Evolutionary conservation across 2,113 vertebrate genomes (phyloP), one percentile per base, ranked within the genome.

Genomic region (Phalacrocorax aristotelis): DNA sequence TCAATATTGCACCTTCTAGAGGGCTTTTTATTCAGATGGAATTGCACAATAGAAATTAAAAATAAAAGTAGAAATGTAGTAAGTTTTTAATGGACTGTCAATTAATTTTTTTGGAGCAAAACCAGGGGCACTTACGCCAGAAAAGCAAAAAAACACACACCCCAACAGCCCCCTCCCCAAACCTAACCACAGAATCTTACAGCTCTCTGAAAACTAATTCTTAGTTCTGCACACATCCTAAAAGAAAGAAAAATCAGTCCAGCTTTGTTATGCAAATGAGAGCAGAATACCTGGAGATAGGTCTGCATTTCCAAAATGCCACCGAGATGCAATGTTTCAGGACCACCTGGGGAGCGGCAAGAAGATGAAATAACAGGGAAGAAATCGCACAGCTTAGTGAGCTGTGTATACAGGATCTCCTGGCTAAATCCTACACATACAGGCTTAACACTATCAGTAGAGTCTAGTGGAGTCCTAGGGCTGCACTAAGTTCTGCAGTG

Each of bases 21-120:
- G 34, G 11, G 6, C 30, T 86, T 94, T 93, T 86, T 51, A 89
- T 85, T 95, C 66, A 74, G 30, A 88, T 51, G 20, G 62, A 85
- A 87, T 64, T 61, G 44, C 44, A 84, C 19, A 71, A 87, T 34
- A 40, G 69, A 75, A 78, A 93, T 93, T 34, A 42, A 90, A 95
- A 90, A 83, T 54, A 85, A 42, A 94, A 95, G 60, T 71, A 49
- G n/a, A 94, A 96, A 87, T 32, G n/a, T 25, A 90, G n/a, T 77
- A 79, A 95, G 87, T 91, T 95, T 93, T 68, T 80, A 96, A 91
- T 42, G 90, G 79, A 85, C 48, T 90, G 91, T 88, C 87, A 90
- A 96, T 94, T 97, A 89, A 26, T 38, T 89, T 94, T 95, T 96
- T 89, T 96, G 87, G 95, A 97, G 82, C 51, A 80, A 96, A 91